A percentile compares a stretch with the other conserved stretches of the same genome.
Evolutionary conservation across 2,888 invertebrate genomes (phyloP).

Genomic region (Siphlonurus alternatus): DNA sequence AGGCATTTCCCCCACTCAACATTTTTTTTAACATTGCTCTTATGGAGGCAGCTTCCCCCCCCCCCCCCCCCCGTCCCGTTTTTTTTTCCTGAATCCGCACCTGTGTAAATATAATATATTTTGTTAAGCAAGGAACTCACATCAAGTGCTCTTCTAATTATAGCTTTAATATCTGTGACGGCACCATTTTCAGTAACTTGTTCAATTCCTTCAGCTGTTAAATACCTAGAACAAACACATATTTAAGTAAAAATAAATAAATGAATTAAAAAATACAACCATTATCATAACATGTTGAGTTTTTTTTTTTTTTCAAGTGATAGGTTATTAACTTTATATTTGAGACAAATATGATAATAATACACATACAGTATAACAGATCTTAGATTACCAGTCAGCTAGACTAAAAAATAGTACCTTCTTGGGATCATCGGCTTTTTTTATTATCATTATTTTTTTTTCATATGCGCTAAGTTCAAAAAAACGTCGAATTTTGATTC

Average conservation of each 20-base stretch:
- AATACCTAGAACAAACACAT: constrained; percentile 40
- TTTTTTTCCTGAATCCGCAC: too few relatives aligned
- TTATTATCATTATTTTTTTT: too few relatives aligned
- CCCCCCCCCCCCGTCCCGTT: too few relatives aligned
- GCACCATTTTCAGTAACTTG: constrained; percentile 44
- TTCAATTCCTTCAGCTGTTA: constrained; percentile 53
- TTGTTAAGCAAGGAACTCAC: too few relatives aligned
- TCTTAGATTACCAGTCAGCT: not conserved
- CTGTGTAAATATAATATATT: too few relatives aligned
- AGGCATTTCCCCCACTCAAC: too few relatives aligned
- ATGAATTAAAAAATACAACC: constrained; percentile 3
- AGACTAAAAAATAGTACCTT: not conserved
- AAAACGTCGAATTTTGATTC: too few relatives aligned
- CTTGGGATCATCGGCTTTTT: too few relatives aligned
- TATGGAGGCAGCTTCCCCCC: too few relatives aligned
- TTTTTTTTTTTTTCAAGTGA: not conserved
- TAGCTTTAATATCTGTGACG: constrained; percentile 41
- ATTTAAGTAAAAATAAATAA: constrained; percentile 14
- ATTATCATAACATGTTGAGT: constrained; percentile 1
- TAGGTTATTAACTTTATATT: not conserved
- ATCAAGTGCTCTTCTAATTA: constrained; percentile 48
- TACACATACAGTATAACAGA: not conserved
- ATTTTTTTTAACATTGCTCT: too few relatives aligned
- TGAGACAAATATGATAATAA: not conserved
- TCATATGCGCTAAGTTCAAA: too few relatives aligned